phyloP scores from a whole-genome alignment of 2,113 vertebrate species.

The Saguinus midas region DNA sequence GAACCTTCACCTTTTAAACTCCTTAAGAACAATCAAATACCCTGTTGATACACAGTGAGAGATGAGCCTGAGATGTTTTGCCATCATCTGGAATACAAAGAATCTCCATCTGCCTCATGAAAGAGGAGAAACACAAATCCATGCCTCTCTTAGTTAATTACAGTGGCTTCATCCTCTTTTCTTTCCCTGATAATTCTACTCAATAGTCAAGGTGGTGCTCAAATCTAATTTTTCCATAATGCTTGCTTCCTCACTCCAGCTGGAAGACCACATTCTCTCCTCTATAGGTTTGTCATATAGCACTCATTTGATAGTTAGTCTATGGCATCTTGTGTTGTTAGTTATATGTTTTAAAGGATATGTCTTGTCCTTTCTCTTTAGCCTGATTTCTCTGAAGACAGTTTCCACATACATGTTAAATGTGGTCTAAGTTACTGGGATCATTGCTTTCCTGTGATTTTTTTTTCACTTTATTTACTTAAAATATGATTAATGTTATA shows the following conservation, averaged over 20 bases:
- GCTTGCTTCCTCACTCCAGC: background rate
- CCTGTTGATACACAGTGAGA: background rate
- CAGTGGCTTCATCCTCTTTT: background rate
- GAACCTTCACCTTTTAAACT: background rate
- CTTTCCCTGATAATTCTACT: background rate
- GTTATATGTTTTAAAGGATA: background rate
- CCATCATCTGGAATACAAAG: background rate
- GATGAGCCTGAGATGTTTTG: background rate
- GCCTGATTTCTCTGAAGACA: background rate
- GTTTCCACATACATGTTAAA: background rate
- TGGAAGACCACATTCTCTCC: background rate
- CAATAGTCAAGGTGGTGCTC: background rate
- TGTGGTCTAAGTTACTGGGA: background rate
- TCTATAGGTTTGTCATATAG: background rate
- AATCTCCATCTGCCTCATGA: background rate
- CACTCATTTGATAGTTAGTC: background rate
- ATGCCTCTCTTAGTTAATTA: background rate
- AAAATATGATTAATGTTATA: background rate
- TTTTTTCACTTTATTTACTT: background rate
- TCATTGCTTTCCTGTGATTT: background rate
- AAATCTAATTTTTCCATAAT: background rate
- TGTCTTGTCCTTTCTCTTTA: background rate
- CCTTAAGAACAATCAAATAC: background rate
- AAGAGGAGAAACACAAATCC: background rate
- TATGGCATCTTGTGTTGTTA: background rate